phyloP scores from a whole-genome alignment of 2,888 invertebrate species.

The Drosophila tanythrix region DNA sequence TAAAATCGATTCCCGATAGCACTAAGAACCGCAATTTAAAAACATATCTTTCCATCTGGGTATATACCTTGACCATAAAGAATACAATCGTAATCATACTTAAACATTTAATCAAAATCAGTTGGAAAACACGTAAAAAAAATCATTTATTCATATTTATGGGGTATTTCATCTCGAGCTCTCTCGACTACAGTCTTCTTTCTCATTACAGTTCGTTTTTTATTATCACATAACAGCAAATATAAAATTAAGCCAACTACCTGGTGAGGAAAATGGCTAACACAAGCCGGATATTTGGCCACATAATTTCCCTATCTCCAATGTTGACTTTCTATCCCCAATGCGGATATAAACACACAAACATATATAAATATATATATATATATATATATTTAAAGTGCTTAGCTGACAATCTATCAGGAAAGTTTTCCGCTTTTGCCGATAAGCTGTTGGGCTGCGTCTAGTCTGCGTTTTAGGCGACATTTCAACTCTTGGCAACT shows the following conservation, averaged over 20 bases:
- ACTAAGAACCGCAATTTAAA: not conserved
- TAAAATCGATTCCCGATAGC: not conserved
- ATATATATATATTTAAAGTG: slow-evolving; percentile 40
- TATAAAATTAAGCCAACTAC: slow-evolving; percentile 7
- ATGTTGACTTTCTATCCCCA: slow-evolving; percentile 44
- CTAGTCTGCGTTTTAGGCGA: slow-evolving; percentile 60
- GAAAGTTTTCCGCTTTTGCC: slow-evolving; percentile 47
- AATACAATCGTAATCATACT: not conserved
- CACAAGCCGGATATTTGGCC: slow-evolving; percentile 47
- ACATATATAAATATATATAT: slow-evolving; percentile 2
- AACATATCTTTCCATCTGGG: not conserved
- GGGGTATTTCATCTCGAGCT: not conserved
- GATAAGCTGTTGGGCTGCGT: slow-evolving; percentile 42
- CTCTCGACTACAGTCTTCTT: not conserved
- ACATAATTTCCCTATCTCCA: slow-evolving; percentile 60
- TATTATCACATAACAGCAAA: slow-evolving; percentile 1
- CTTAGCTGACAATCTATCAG: slow-evolving; percentile 63
- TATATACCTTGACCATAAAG: not conserved
- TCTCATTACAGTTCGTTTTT: not conserved
- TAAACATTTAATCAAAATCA: not conserved
- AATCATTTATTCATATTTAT: not conserved
- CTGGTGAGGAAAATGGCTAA: slow-evolving; percentile 4
- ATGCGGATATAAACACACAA: slow-evolving; percentile 27
- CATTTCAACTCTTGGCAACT: slow-evolving; percentile 67
- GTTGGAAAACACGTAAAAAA: not conserved